A percentile compares a stretch with the other conserved stretches of the same genome.
Conservation (phyloP, 2,797 vertebrate genomes). For the Gallirallus australis region DNA sequence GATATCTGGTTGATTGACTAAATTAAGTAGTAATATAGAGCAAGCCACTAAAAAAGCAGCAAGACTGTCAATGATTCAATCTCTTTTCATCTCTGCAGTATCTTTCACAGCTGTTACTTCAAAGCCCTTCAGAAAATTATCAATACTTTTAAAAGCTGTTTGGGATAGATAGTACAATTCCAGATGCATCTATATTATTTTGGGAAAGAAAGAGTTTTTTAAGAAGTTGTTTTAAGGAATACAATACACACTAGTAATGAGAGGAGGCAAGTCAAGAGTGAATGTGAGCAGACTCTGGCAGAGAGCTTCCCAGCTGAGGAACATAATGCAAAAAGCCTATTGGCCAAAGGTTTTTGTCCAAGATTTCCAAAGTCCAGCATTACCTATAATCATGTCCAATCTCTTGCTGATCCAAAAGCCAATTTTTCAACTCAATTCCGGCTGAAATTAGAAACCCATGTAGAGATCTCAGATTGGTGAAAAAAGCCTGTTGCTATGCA, state of each 20-base stretch:
- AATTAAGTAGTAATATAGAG: not conserved
- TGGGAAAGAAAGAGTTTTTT: conserved; percentile 26
- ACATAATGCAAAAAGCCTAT: conserved; percentile 57
- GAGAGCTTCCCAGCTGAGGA: conserved; percentile 35
- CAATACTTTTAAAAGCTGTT: not conserved
- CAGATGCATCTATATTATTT: conserved; percentile 4
- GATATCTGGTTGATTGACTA: not conserved
- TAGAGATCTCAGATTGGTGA: conserved; percentile 66
- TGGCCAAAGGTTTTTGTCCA: conserved; percentile 48
- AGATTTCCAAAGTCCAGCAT: conserved; percentile 65
- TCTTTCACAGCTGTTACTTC: conserved; percentile 13
- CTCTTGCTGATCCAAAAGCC: conserved; percentile 62
- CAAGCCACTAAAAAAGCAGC: not conserved
- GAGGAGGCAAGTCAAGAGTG: conserved; percentile 52
- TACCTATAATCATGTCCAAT: conserved; percentile 71
- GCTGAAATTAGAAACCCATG: conserved; percentile 68
- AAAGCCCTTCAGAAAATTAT: not conserved
- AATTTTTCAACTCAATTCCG: conserved; percentile 68
- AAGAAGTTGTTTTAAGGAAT: conserved; percentile 13
- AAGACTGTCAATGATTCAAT: not conserved
- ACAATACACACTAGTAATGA: conserved; percentile 19
- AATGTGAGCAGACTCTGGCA: conserved; percentile 61
- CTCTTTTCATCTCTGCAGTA: not conserved
- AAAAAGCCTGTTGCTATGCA: conserved; percentile 44
- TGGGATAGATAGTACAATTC: not conserved